Base-by-base conservation (phyloP, 2,797 vertebrate genomes). In the Loriculus beryllinus region DNA sequence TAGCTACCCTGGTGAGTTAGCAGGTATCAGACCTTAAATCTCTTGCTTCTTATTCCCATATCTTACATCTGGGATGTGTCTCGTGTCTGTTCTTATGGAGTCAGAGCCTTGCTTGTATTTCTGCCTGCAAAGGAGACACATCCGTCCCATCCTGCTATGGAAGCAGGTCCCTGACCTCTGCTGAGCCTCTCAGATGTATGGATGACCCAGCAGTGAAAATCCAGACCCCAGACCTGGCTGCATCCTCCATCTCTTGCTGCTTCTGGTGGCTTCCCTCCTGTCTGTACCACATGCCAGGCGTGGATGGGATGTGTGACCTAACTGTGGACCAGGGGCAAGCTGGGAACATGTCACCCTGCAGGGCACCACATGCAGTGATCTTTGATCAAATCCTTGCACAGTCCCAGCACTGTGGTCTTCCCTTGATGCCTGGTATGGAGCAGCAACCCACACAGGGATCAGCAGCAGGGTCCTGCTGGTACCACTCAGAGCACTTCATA, bases 351-450 rank as follows among this genome's bases (percentile, higher is more conserved):
- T 54, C 29, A 54, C 2, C 31, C 52, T n/a, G 42, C 48, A 84
- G 45, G 63, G n/a, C 13, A 72, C 2, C 9, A 45, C 18, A 22
- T 3, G 31, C 28, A 64, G 43, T 19, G 35, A 43, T 54, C 48
- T 29, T 35, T 49, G 62, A 40, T 64, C 48, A 60, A 31, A 64
- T 48, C 40, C 33, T 56, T n/a, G 31, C 31, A 31, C 7, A 33
- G 33, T 15, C 22, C 40, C 25, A 14, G 40, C 31, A 7, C 5
- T 5, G 9, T 39, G 10, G 12, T 39, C 14, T 76, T 79, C 23
- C 47, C 35, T 31, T 2, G 2, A 1, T 0, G 0, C 12, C 18
- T 68, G 40, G 6, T 64, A 85, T 80, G 52, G 31, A 81, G 76
- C 45, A 71, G n/a, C n/a, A 23, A 31, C 39, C 33, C 64, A 29